These are phyloP conservation scores for Noctua comes DNA, from an alignment of 2,888 invertebrate genomes.

Conservation along the genomic window DNA sequence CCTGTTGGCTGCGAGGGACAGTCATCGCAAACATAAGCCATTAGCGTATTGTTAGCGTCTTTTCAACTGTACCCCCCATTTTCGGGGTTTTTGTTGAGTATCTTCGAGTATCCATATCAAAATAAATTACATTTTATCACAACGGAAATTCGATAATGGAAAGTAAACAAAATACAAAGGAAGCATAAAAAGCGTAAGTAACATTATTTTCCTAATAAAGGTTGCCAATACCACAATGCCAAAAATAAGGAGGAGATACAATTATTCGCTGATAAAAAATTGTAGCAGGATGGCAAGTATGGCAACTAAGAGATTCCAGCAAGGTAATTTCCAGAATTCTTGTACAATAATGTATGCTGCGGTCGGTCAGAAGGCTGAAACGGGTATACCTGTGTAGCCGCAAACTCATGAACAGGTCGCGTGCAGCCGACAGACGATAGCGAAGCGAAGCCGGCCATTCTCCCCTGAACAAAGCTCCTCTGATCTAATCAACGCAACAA, in stretches of 20 bases:
- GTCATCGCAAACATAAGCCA: slow-evolving; percentile 88
- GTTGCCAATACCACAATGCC: slow-evolving; percentile 4
- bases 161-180: slow-evolving; percentile 40
- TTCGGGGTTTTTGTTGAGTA: slow-evolving; percentile 75
- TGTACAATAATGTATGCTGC: slow-evolving; percentile 69
- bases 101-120: slow-evolving; percentile 73
- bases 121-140: slow-evolving; percentile 65
- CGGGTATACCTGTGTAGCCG: slow-evolving; percentile 72
- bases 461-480: slow-evolving; percentile 85
- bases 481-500: slow-evolving; percentile 90
- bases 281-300: not conserved
- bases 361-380: slow-evolving; percentile 68
- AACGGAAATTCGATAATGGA: slow-evolving; percentile 48
- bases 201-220: slow-evolving; percentile 17
- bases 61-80: slow-evolving; percentile 81
- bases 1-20: slow-evolving; percentile 86
- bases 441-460: slow-evolving; percentile 80
- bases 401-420: slow-evolving; percentile 78
- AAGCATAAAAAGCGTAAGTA: slow-evolving; percentile 20
- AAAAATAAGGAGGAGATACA: not conserved
- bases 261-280: not conserved
- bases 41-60: slow-evolving; percentile 87
- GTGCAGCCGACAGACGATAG: slow-evolving; percentile 80
- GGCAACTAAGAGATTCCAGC: not conserved
- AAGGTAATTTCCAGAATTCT: slow-evolving; percentile 49